Conservation (phyloP, 2,113 vertebrate species). For the Petrocephalus microphthalmus region DNA sequence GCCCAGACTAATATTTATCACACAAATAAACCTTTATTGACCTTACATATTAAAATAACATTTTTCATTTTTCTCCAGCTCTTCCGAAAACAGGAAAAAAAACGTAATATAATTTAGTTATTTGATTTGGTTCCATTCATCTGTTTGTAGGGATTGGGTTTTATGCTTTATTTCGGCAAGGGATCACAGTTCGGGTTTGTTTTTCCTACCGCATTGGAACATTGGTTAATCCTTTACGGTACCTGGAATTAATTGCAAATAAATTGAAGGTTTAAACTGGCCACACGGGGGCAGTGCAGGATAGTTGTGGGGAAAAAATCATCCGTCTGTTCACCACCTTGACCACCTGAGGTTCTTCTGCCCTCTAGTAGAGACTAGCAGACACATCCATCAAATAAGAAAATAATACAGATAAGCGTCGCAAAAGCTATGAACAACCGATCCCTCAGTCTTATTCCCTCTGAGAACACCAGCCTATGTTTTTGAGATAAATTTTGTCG, state of each 20-base stretch:
- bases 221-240: background rate
- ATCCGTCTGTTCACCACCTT: background rate
- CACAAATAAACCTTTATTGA: background rate
- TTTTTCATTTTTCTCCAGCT: background rate
- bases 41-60: background rate
- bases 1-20: background rate
- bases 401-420: slow-evolving; percentile 34
- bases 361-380: background rate
- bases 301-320: background rate
- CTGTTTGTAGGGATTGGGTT: background rate
- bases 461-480: slow-evolving; percentile 13
- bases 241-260: slow-evolving; percentile 1
- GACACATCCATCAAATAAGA: slow-evolving; percentile 33
- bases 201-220: background rate
- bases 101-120: background rate
- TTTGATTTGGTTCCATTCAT: background rate
- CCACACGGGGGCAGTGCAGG: slow-evolving; percentile 7
- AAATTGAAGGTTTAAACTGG: background rate
- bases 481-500: slow-evolving; percentile 27
- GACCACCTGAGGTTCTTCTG: background rate
- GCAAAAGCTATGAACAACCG: slow-evolving; percentile 9
- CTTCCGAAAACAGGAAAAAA: background rate
- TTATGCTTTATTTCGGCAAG: background rate
- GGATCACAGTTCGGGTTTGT: background rate
- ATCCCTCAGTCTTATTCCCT: background rate